phyloP scores from a whole-genome alignment of 2,113 vertebrate genomes.

The Protobothrops flavoviridis region DNA sequence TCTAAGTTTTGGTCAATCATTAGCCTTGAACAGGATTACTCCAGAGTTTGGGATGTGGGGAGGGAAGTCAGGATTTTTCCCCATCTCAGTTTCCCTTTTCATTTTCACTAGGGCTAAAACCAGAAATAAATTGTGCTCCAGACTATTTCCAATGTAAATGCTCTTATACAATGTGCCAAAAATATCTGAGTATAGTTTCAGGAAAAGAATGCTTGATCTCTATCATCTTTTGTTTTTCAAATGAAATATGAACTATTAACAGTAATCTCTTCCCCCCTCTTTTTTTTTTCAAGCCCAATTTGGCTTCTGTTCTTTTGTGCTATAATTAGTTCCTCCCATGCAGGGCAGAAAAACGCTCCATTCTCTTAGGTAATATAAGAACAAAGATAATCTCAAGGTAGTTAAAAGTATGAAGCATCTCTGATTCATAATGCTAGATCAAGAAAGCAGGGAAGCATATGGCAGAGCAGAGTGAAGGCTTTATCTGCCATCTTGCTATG shows the following conservation, averaged over 20 bases:
- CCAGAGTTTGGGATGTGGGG: not conserved
- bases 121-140: not conserved
- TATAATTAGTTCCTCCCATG: not conserved
- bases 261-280: not conserved
- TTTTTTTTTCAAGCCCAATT: not conserved
- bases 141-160: not conserved
- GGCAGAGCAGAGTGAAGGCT: not conserved
- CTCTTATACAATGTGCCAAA: not conserved
- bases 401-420: not conserved
- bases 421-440: not conserved
- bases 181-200: not conserved
- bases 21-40: not conserved
- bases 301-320: not conserved
- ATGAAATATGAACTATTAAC: not conserved
- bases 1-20: not conserved
- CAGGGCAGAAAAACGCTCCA: not conserved
- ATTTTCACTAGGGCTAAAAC: not conserved
- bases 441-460: not conserved
- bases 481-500: not conserved
- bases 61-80: not conserved
- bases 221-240: not conserved
- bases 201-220: not conserved
- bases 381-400: not conserved
- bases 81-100: not conserved
- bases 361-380: not conserved